These are phyloP conservation scores for Melieria picta DNA, from an alignment of 2,888 invertebrate species.

Conservation along the genomic window DNA sequence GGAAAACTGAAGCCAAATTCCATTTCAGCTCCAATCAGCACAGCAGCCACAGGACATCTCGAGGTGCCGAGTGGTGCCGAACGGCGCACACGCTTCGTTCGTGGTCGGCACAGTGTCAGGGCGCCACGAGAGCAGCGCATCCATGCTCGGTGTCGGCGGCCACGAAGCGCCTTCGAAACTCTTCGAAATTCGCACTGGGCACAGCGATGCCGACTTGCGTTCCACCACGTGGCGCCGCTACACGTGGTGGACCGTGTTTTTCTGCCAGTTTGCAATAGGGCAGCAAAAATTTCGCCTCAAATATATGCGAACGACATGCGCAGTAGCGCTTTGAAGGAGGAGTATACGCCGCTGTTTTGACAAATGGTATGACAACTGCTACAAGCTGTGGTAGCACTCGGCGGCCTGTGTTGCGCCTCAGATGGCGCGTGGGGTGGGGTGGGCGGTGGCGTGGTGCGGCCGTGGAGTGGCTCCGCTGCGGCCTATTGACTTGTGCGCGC, in stretches of 20 bases:
- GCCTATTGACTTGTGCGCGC: not conserved
- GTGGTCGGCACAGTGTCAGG: slow-evolving; percentile 4
- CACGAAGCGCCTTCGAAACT: slow-evolving; percentile 2
- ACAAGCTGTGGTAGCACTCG: slow-evolving; percentile 57
- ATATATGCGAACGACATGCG: slow-evolving; percentile 51
- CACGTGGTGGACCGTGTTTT: slow-evolving; percentile 57
- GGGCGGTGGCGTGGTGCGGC: too few species aligned
- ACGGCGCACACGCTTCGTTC: not conserved
- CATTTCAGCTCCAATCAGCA: slow-evolving; percentile 23
- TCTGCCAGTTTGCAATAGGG: slow-evolving; percentile 40
- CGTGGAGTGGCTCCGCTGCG: slow-evolving; percentile 7
- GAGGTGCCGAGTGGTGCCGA: slow-evolving; percentile 26
- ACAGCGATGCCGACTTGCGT: slow-evolving; percentile 36
- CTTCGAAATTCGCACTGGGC: slow-evolving; percentile 16
- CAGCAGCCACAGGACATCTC: slow-evolving; percentile 33
- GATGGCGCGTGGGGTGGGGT: not conserved
- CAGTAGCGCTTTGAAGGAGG: slow-evolving; percentile 55
- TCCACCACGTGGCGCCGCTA: slow-evolving; percentile 58
- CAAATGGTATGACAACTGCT: slow-evolving; percentile 64
- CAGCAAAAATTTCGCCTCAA: slow-evolving; percentile 36
- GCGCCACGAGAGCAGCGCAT: slow-evolving; percentile 21
- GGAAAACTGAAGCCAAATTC: slow-evolving; percentile 50
- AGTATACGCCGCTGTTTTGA: slow-evolving; percentile 59
- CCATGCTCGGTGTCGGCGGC: slow-evolving; percentile 35
- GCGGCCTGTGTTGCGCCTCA: slow-evolving; percentile 40